Conservation (phyloP, 1,140 invertebrate genomes). For the Halesus radiatus region DNA sequence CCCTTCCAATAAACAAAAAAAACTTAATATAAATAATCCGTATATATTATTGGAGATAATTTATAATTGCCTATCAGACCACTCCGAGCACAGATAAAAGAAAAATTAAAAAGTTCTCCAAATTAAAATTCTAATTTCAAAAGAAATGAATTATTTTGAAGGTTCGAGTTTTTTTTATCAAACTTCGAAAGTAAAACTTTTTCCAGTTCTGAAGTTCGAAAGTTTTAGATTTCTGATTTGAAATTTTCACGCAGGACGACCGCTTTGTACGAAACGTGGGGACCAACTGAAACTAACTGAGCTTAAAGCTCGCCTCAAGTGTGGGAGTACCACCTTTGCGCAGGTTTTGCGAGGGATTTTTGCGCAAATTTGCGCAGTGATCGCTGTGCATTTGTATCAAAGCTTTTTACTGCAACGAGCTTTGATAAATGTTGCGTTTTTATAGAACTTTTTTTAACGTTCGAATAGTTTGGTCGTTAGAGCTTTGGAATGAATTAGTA, state of each 20-base stretch:
- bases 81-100: too few relatives aligned
- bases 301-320: too few relatives aligned
- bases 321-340: background rate
- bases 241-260: background rate
- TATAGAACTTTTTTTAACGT: too few relatives aligned
- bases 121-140: background rate
- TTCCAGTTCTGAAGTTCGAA: too few relatives aligned
- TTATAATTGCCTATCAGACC: too few relatives aligned
- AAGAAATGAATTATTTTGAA: too few relatives aligned
- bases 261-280: background rate
- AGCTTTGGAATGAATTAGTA: too few relatives aligned
- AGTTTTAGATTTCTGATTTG: too few relatives aligned
- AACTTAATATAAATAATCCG: too few relatives aligned
- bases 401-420: constrained; percentile 7
- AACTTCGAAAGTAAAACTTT: background rate
- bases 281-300: background rate
- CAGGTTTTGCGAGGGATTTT: background rate
- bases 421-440: background rate
- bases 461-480: too few relatives aligned
- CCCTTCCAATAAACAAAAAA: too few relatives aligned
- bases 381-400: background rate
- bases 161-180: background rate
- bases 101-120: background rate
- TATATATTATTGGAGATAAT: too few relatives aligned
- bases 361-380: constrained; percentile 8